These are phyloP conservation scores for Girardinichthys multiradiatus DNA, from an alignment of 2,113 vertebrate species.

Conservation along the genomic window DNA sequence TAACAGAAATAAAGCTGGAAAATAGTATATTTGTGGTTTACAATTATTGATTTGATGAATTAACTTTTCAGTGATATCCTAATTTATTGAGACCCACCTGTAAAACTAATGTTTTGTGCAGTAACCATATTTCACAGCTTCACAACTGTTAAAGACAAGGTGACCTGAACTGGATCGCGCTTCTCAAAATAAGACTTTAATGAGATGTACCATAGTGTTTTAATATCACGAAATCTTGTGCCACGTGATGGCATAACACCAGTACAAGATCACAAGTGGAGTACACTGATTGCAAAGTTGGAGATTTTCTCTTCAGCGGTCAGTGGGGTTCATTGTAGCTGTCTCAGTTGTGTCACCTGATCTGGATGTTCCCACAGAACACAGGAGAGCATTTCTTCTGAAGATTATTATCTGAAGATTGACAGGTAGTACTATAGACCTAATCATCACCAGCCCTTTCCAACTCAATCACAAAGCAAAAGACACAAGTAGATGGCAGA, in stretches of 20 bases:
- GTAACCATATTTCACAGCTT: no score
- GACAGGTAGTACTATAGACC: constrained; percentile 51
- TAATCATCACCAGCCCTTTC: constrained; percentile 7
- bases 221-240: not conserved
- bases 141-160: no score
- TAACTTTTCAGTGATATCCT: no score
- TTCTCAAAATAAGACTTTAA: not conserved
- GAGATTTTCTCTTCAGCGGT: constrained; percentile 15
- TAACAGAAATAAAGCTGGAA: no score
- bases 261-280: not conserved
- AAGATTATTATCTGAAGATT: constrained; percentile 61
- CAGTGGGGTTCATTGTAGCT: constrained; percentile 55
- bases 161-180: no score
- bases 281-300: not conserved
- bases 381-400: constrained; percentile 48
- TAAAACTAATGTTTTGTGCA: no score
- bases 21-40: no score
- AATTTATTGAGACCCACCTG: no score
- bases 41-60: no score
- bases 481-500: not conserved
- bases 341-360: constrained; percentile 62
- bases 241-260: not conserved
- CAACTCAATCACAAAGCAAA: constrained; percentile 10
- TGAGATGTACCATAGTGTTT: not conserved
- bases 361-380: constrained; percentile 64